Conservation (phyloP, 2,113 vertebrate genomes). For the Brachirus orientalis region DNA sequence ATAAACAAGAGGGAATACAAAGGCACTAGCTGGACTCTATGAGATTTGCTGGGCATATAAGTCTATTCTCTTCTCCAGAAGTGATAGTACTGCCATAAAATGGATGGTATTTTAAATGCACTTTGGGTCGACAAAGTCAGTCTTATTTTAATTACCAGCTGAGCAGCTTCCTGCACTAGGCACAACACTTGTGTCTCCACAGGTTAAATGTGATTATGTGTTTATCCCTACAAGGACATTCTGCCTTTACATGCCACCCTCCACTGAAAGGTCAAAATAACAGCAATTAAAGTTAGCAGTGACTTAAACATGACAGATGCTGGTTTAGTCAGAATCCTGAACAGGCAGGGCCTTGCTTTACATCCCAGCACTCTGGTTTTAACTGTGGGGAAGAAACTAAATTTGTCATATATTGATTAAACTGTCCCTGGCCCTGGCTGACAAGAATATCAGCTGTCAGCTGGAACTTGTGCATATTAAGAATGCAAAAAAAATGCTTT, state of each 20-base stretch:
- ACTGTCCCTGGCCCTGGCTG: slow-evolving; percentile 36
- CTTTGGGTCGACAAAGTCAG: slow-evolving; percentile 16
- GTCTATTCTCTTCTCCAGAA: slow-evolving; percentile 53
- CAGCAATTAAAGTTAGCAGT: slow-evolving; percentile 38
- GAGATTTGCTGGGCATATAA: slow-evolving; percentile 42
- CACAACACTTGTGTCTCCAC: background rate
- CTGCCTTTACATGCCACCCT: background rate
- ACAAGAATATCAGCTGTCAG: slow-evolving; percentile 56
- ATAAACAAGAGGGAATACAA: slow-evolving; percentile 35
- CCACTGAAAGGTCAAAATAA: slow-evolving; percentile 31
- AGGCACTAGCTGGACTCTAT: slow-evolving; percentile 25
- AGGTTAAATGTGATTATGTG: slow-evolving; percentile 23
- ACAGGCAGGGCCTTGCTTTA: slow-evolving; percentile 38
- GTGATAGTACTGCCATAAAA: slow-evolving; percentile 36
- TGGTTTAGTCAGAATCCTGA: slow-evolving; percentile 18
- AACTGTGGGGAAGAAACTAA: slow-evolving; percentile 35
- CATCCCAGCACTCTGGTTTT: slow-evolving; percentile 42
- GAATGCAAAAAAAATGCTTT: slow-evolving; percentile 20
- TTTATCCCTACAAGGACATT: slow-evolving; percentile 25
- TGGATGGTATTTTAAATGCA: slow-evolving; percentile 32
- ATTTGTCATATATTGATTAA: slow-evolving; percentile 67
- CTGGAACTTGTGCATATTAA: slow-evolving; percentile 38
- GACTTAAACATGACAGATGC: slow-evolving; percentile 43
- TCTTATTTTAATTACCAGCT: background rate
- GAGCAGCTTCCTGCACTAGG: background rate